A percentile compares a stretch with the other conserved stretches of the same genome.
These are phyloP conservation scores for Antennarius striatus DNA, from an alignment of 2,113 vertebrate genomes.

Conservation along the genomic window DNA sequence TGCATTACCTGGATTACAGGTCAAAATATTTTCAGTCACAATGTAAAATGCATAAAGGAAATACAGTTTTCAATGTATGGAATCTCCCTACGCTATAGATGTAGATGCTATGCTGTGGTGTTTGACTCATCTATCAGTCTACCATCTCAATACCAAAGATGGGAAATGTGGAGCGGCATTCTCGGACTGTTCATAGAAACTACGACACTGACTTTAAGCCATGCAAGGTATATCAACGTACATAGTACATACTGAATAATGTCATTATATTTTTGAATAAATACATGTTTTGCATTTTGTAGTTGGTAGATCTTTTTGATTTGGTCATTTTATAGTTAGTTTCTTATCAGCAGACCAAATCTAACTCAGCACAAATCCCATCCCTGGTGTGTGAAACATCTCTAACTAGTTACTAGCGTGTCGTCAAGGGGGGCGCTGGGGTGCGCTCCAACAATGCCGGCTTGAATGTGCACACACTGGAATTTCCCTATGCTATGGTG, in stretches of 20 bases:
- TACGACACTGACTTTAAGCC: too few relatives aligned
- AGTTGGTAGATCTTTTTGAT: too few relatives aligned
- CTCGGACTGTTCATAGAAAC: too few relatives aligned
- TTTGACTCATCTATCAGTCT: too few relatives aligned
- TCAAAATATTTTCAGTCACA: conserved; percentile 13
- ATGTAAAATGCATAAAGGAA: not conserved
- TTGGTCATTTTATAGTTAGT: too few relatives aligned
- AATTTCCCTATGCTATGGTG: not conserved
- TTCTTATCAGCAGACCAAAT: conserved; percentile 37
- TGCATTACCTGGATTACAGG: not conserved
- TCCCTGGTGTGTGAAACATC: conserved; percentile 65
- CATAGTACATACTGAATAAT: too few relatives aligned
- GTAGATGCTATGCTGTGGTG: not conserved
- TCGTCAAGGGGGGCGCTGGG: conserved; percentile 66
- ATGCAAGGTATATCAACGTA: too few relatives aligned
- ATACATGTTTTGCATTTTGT: too few relatives aligned
- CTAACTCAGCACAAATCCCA: conserved; percentile 49
- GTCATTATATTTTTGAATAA: too few relatives aligned
- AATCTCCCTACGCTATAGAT: not conserved
- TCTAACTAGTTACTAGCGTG: conserved; percentile 66
- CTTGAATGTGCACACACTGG: conserved; percentile 65
- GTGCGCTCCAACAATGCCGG: conserved; percentile 77
- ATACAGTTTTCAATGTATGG: too few relatives aligned
- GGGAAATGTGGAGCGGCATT: too few relatives aligned
- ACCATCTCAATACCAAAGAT: too few relatives aligned